Base-by-base conservation (phyloP, 2,888 invertebrate species). In the Lycophotia porphyrea region DNA sequence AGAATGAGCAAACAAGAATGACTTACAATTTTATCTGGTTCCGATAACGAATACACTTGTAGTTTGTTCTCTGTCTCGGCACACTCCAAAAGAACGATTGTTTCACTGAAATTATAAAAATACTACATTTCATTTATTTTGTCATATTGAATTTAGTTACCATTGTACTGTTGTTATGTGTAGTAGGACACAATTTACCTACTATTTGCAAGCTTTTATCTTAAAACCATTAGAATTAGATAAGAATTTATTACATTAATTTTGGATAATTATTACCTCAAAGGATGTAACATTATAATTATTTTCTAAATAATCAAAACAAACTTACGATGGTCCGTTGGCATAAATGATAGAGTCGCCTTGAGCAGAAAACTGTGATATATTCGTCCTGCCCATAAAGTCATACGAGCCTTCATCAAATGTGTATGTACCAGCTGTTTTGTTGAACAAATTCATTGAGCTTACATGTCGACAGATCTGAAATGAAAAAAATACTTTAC, bases 271-370 rank as follows among this genome's bases (percentile, higher is more conserved):
- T 31, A 42, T 39, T 21, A 31, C 27, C 27, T 61, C 44, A 42
- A 8, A 67, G n/a, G 27, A 67, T 44, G 27, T 27, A 13, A 42
- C 9, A 44, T 8, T n/a, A 15, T 24, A 44, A 27, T 9, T 0
- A 44, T 44, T 27, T n/a, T 31, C 9, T 4, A 71, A 42, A 47
- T 55, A 36, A 1, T 44, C 24, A 60, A 60, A 9, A 21, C 1
- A 83, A 84, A 94, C 95, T 95, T 91, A 95, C 95, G 95, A 95
- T 78, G 94, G 94, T 2, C 81, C 82, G 91, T 95, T 94, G 1
- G 73, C 63, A 82, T 94, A 95, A n/a, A 90, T 90, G 8, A 95
- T 92, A 21, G 92, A 92, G 42, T 88, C 88, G 21, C 94, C 95
- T 88, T 93, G 91, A 52, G 89, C 61, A 75, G 90, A 91, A 78